Percentiles rank a stretch among this genome's conserved stretches.
phyloP scores from a whole-genome alignment of 30 jellyfish, hydroid and myxozoan genomes.

The Chrysaora quinquecirrha region DNA sequence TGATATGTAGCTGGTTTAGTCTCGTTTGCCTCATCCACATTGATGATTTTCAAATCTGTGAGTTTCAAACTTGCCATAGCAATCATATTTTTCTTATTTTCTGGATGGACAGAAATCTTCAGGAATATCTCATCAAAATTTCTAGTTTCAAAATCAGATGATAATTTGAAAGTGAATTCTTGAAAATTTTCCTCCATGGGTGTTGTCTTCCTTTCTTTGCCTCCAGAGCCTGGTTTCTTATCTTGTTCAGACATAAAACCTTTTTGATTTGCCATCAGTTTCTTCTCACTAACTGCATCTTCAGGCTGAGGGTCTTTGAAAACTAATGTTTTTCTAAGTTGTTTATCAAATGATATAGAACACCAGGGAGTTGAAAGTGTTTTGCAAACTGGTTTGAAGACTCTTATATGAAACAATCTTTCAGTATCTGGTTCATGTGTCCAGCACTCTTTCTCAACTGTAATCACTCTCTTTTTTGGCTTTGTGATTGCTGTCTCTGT shows the following conservation, averaged over 20 bases:
- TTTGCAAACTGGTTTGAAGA: constrained; percentile 55
- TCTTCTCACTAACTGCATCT: background rate
- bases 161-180: constrained; percentile 50
- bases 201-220: too few relatives aligned
- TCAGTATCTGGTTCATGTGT: constrained; percentile 77
- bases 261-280: background rate
- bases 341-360: constrained; percentile 58
- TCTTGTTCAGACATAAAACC: background rate
- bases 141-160: constrained; percentile 20
- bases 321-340: constrained; percentile 35
- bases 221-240: background rate
- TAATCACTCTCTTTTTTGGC: background rate
- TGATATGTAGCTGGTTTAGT: constrained; percentile 27
- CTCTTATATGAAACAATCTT: constrained; percentile 47
- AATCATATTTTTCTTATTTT: constrained; percentile 47
- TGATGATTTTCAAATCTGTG: constrained; percentile 18
- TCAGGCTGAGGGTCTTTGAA: constrained; percentile 2
- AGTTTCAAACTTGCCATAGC: constrained; percentile 63
- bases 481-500: background rate
- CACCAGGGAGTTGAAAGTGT: constrained; percentile 56
- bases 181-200: too few relatives aligned
- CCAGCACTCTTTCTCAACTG: constrained; percentile 63
- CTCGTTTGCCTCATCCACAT: constrained; percentile 1
- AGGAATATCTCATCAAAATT: constrained; percentile 41
- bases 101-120: constrained; percentile 83